phyloP scores from a whole-genome alignment of 1,140 invertebrate genomes.

The Papilio glaucus region DNA sequence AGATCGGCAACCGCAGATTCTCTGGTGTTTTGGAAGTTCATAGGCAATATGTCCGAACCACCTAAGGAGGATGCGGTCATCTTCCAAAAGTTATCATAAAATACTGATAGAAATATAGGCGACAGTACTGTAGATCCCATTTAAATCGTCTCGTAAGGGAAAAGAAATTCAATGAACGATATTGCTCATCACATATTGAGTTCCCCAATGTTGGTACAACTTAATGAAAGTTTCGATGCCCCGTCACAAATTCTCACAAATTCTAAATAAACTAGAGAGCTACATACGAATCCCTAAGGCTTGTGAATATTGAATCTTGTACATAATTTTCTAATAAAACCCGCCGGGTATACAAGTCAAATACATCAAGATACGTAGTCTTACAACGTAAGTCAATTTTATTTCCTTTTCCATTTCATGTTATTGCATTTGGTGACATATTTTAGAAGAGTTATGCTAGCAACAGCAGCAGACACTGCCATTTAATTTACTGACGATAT shows the following conservation, averaged over 20 bases:
- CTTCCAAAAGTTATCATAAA: no score
- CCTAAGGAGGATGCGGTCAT: no score
- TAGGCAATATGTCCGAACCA: no score
- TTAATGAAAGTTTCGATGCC: neutral
- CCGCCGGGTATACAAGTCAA: neutral
- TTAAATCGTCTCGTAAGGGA: no score
- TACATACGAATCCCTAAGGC: neutral
- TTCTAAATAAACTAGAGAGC: neutral
- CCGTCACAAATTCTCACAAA: neutral
- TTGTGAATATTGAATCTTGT: neutral
- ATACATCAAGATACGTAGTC: neutral
- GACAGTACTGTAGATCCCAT: no score
- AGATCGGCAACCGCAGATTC: no score
- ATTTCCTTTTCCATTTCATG: neutral
- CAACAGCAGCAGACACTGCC: neutral
- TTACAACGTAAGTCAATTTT: neutral
- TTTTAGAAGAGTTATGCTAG: neutral
- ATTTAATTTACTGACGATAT: neutral
- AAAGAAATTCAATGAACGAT: no score
- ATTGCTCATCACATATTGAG: no score
- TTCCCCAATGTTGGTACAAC: no score
- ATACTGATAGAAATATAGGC: no score
- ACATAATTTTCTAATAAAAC: constrained; percentile 7
- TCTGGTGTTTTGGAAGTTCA: no score
- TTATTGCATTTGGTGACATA: neutral